Evolutionary conservation across 37 sponge, comb jelly and placozoan genomes (phyloP).

Genomic region (Diacarnus erythraeanus): DNA sequence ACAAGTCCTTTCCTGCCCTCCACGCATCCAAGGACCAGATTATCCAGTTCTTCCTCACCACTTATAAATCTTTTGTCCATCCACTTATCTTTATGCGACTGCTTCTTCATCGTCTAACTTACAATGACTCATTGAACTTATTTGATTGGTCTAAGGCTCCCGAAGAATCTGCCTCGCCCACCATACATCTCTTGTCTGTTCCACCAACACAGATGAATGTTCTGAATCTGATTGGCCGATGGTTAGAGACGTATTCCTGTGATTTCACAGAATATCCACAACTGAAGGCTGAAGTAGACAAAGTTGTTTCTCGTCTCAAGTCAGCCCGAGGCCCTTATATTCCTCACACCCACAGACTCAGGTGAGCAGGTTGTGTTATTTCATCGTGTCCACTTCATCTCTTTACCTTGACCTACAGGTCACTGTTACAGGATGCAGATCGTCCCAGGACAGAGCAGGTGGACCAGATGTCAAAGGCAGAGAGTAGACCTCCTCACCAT

Average conservation of each 20-base stretch:
- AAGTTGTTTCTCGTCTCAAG: constrained; percentile 28
- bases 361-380: background rate
- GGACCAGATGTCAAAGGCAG: background rate
- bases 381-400: background rate
- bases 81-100: constrained; percentile 82
- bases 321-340: constrained; percentile 54
- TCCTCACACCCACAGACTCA: constrained; percentile 36
- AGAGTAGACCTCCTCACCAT: constrained; percentile 59
- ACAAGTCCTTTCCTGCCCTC: background rate
- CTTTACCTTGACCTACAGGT: background rate
- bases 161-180: background rate
- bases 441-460: constrained; percentile 12
- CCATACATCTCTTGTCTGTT: background rate
- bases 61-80: constrained; percentile 73
- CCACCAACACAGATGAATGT: constrained; percentile 20
- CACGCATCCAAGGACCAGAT: constrained; percentile 74
- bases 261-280: constrained; percentile 41
- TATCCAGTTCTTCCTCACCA: constrained; percentile 73
- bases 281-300: constrained; percentile 6
- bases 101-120: constrained; percentile 67
- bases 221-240: constrained; percentile 58
- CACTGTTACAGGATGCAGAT: constrained; percentile 36
- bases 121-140: constrained; percentile 13
- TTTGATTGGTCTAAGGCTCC: constrained; percentile 40
- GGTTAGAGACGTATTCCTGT: constrained; percentile 53